Evolutionary conservation across 2,888 invertebrate species (phyloP).

Genomic region (Latheticus oryzae): DNA sequence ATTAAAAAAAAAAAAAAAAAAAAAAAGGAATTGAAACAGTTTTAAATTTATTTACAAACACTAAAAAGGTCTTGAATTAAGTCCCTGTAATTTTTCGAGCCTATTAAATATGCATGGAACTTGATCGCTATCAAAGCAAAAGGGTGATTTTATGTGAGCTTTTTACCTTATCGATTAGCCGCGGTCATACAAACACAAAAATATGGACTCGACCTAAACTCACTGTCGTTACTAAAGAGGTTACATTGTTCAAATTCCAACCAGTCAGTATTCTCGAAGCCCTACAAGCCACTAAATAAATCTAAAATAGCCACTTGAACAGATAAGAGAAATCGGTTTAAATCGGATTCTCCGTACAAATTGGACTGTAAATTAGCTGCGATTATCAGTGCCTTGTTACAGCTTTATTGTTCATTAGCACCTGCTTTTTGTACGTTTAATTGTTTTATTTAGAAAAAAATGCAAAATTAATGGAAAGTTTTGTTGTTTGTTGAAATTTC

Average conservation of each 20-base stretch:
- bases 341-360: background rate
- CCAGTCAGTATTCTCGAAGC: background rate
- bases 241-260: constrained; percentile 13
- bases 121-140: constrained; percentile 5
- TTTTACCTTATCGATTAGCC: constrained; percentile 15
- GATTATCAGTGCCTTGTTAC: background rate
- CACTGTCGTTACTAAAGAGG: constrained; percentile 5
- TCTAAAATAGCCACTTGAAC: constrained; percentile 1
- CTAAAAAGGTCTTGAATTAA: too few species aligned
- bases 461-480: too few species aligned
- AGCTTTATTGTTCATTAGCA: too few species aligned
- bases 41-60: too few species aligned
- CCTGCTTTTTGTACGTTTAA: too few species aligned
- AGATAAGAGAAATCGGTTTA: constrained; percentile 1
- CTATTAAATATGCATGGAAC: constrained; percentile 12
- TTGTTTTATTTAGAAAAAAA: too few species aligned
- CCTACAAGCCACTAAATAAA: constrained; percentile 7
- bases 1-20: too few species aligned
- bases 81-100: constrained; percentile 3
- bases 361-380: background rate
- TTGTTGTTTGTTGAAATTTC: too few species aligned
- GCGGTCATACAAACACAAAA: constrained; percentile 10
- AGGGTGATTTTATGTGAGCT: constrained; percentile 15
- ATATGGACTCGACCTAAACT: constrained; percentile 9
- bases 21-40: too few species aligned